Evolutionary conservation across 2,797 vertebrate genomes (phyloP).

Genomic region (Sorex maritimensis): DNA sequence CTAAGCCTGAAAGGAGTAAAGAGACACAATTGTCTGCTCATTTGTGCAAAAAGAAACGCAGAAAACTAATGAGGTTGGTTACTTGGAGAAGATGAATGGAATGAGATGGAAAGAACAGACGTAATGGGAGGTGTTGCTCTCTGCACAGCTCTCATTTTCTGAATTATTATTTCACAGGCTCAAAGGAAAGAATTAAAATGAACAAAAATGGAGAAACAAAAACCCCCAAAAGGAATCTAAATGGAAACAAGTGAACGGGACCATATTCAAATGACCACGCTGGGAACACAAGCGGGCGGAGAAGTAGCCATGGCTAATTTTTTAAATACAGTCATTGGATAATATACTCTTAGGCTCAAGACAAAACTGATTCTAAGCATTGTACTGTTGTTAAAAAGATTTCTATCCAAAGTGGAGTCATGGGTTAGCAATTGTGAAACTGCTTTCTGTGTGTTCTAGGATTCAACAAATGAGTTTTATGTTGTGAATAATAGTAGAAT

Average conservation of each 20-base stretch:
- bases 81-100: background rate
- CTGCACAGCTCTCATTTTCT: background rate
- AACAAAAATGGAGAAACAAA: background rate
- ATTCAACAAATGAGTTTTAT: slow-evolving; percentile 22
- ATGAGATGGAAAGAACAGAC: background rate
- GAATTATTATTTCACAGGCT: slow-evolving; percentile 32
- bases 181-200: slow-evolving; percentile 5
- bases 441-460: slow-evolving; percentile 48
- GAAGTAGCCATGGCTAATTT: background rate
- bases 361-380: slow-evolving; percentile 62
- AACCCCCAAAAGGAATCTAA: slow-evolving; percentile 16
- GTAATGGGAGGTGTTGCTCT: background rate
- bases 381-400: background rate
- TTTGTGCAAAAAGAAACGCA: slow-evolving; percentile 3
- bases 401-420: slow-evolving; percentile 13
- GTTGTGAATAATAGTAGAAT: slow-evolving; percentile 24
- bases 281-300: background rate
- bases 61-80: background rate
- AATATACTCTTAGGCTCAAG: slow-evolving; percentile 3
- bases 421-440: slow-evolving; percentile 48
- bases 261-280: background rate
- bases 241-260: slow-evolving; percentile 18
- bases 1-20: background rate
- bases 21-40: background rate
- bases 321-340: background rate